Conservation (phyloP, 2,113 vertebrate species). For the Crotalus tigris region DNA sequence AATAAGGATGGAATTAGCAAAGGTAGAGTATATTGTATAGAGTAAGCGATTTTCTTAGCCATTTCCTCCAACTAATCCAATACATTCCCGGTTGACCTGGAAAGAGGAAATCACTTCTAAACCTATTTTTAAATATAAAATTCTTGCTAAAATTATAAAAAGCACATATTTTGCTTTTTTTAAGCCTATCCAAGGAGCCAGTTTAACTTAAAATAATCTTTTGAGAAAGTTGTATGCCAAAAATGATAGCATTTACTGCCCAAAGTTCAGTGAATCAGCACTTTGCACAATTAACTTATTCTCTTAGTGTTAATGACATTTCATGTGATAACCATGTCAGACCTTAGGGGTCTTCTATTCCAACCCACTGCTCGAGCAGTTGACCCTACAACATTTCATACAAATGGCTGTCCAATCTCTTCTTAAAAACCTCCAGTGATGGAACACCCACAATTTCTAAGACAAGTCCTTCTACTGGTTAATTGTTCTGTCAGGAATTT, state of each 20-base stretch:
- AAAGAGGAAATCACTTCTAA: slow-evolving; percentile 3
- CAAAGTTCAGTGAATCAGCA: background rate
- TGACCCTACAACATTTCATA: no score
- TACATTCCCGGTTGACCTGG: background rate
- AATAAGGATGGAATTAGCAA: background rate
- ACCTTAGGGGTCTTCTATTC: no score
- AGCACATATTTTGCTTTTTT: background rate
- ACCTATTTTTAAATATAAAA: background rate
- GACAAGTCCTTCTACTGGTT: no score
- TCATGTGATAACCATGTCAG: background rate
- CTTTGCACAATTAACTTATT: slow-evolving; percentile 12
- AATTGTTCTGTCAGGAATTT: no score
- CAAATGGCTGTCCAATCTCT: no score
- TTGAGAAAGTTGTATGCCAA: background rate
- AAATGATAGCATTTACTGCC: slow-evolving; percentile 10
- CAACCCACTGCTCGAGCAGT: no score
- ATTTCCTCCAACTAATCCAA: no score
- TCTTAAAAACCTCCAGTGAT: no score
- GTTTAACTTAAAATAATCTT: slow-evolving; percentile 10
- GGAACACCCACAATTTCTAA: no score
- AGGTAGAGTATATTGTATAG: background rate
- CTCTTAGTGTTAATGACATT: background rate
- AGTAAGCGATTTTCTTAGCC: background rate
- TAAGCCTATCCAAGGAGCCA: slow-evolving; percentile 10
- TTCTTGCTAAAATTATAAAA: slow-evolving; percentile 8